Percentiles rank a stretch among this genome's conserved stretches.
phyloP scores from a whole-genome alignment of 2,113 vertebrate genomes.

The Stigmatopora nigra region DNA sequence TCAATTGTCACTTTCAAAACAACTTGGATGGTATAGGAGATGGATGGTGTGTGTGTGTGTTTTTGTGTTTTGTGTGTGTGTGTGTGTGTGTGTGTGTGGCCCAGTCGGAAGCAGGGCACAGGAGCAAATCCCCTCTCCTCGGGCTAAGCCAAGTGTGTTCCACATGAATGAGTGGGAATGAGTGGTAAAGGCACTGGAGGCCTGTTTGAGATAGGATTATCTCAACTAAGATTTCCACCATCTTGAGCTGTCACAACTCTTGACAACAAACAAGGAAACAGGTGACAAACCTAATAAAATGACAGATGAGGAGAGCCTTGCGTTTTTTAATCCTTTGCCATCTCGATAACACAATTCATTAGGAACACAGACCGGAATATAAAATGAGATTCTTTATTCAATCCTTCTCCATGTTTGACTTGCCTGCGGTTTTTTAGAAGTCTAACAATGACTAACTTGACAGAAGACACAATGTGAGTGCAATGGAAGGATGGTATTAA shows the following conservation, averaged over 20 bases:
- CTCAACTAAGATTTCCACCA: slow-evolving; percentile 57
- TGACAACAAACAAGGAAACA: slow-evolving; percentile 47
- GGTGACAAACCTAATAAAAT: slow-evolving; percentile 58
- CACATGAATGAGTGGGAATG: slow-evolving; percentile 54
- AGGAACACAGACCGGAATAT: slow-evolving; percentile 3
- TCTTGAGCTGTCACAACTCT: slow-evolving; percentile 60
- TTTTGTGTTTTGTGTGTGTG: slow-evolving; percentile 4
- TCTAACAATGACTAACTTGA: slow-evolving; percentile 14
- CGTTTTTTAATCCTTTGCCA: slow-evolving; percentile 24
- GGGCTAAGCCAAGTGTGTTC: slow-evolving; percentile 49
- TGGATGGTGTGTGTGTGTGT: slow-evolving; percentile 34
- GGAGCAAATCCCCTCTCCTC: slow-evolving; percentile 56
- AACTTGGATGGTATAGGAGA: slow-evolving; percentile 49
- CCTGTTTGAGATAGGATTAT: slow-evolving; percentile 49
- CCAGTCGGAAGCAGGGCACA: slow-evolving; percentile 24
- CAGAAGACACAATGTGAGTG: slow-evolving; percentile 31
- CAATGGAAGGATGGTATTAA: slow-evolving; percentile 31
- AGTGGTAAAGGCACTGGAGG: slow-evolving; percentile 51
- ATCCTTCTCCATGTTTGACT: background rate
- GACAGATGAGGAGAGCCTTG: slow-evolving; percentile 44
- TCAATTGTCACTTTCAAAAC: slow-evolving; percentile 64
- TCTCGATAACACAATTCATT: slow-evolving; percentile 6
- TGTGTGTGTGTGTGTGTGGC: slow-evolving; percentile 13
- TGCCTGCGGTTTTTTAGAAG: slow-evolving; percentile 8
- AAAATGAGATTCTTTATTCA: background rate